Base-by-base conservation (phyloP, 1,140 invertebrate genomes). In the Drosophila mauritiana region DNA sequence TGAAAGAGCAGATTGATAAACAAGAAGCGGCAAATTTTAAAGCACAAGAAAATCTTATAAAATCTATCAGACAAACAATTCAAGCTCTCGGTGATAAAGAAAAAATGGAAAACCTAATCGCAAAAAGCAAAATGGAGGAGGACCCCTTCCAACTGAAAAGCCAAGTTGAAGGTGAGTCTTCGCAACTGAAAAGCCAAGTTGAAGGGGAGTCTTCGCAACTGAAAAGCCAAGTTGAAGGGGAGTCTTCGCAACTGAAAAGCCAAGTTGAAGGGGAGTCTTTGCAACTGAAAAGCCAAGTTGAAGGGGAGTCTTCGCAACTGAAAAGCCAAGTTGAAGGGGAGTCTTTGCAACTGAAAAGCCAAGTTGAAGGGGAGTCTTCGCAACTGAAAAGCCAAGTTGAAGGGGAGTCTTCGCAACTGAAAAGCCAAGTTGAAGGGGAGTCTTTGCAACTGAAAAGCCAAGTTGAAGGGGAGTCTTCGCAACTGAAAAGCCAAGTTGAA, bases 31-130 rank as follows among this genome's bases (percentile, higher is more conserved):
- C 7, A 1, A 31, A 31, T 4, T 17, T 34, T 2, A 39, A 64
- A 12, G 37, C 11, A 17, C 58, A 64, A 0, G 36, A 68, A 4
- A 34, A 36, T 51, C 64, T 68, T 3, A 64, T 68, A 36, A 64
- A 51, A 27, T 68, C 64, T 2, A 68, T 68, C 5, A 63, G 56
- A 13, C 20, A 64, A 34, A 64, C 58, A 6, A 36, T 68, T 6
- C 25, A 43, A 4, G 59, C 58, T 0, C 46, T 65, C 0, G 64
- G 31, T 2, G 40, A 53, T 36, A 52, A 37, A 37, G 31, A 43
- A 2, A 27, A 51, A 42, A 51, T 65, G 45, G 59, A 64, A 5
- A 63, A 15, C n/a, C 11, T 63, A 10, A 34, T 64, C 7, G 25
- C 43, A 10, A 5, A 64, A 43, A 64, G 25, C 15, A 17, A 17